These are phyloP conservation scores for Gymnothorax javanicus DNA, from an alignment of 2,797 vertebrate genomes.

Conservation along the genomic window DNA sequence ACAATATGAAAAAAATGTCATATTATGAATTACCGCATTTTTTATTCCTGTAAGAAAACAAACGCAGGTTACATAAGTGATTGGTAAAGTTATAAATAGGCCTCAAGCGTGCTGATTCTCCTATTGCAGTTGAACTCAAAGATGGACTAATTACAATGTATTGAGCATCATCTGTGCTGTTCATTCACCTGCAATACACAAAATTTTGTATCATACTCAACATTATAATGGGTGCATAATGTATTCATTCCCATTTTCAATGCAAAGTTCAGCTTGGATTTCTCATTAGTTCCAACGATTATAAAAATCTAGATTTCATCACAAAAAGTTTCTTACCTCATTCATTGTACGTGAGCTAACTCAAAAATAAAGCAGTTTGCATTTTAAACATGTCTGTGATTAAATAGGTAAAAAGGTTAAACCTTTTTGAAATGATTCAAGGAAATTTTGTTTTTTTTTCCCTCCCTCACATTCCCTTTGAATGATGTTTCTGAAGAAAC, in stretches of 20 bases:
- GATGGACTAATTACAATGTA: background rate
- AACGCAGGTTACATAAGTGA: background rate
- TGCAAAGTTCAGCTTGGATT: background rate
- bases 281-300: background rate
- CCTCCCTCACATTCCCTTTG: background rate
- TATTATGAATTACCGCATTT: background rate
- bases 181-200: background rate
- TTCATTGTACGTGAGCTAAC: background rate
- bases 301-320: too few relatives aligned
- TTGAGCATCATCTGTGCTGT: background rate
- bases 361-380: slow-evolving; percentile 13
- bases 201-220: background rate
- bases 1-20: slow-evolving; percentile 1
- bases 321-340: background rate
- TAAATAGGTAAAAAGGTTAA: background rate
- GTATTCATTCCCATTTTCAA: background rate
- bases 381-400: background rate
- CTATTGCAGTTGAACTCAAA: background rate
- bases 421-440: background rate
- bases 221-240: background rate
- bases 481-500: slow-evolving; percentile 5
- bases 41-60: background rate
- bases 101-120: background rate
- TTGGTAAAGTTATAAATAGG: background rate
- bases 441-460: background rate